phyloP scores from a whole-genome alignment of 2,797 vertebrate genomes.

The Dermochelys coriacea region DNA sequence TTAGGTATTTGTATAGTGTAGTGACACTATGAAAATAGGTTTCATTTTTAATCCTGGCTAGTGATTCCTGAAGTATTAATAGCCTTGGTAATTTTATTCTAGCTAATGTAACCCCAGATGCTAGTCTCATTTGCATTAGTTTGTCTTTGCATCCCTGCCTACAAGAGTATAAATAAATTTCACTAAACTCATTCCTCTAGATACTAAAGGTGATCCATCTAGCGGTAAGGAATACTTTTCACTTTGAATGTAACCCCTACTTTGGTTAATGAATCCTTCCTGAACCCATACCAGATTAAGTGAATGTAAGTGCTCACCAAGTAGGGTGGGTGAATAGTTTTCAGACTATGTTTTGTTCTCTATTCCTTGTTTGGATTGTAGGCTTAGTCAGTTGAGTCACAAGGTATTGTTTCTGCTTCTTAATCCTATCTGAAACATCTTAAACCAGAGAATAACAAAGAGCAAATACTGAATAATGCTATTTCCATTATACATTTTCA shows the following conservation, averaged over 20 bases:
- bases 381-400: background rate
- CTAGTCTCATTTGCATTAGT: constrained; percentile 3
- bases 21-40: no score
- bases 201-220: background rate
- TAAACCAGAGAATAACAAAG: background rate
- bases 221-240: background rate
- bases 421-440: background rate
- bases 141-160: background rate
- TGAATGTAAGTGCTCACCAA: background rate
- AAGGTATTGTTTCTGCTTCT: background rate
- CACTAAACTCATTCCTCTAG: background rate
- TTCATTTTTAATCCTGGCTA: background rate
- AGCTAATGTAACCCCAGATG: constrained; percentile 34
- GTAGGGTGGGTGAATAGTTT: background rate
- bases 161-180: constrained; percentile 25
- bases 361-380: background rate
- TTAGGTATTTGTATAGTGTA: background rate
- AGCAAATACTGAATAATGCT: background rate
- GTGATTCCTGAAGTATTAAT: constrained; percentile 20
- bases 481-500: background rate
- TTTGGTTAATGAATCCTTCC: background rate
- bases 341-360: background rate
- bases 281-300: background rate
- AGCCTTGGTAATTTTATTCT: background rate
- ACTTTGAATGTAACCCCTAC: background rate